Base-by-base conservation (phyloP, 2,113 vertebrate species). In the Atractosteus spatula region DNA sequence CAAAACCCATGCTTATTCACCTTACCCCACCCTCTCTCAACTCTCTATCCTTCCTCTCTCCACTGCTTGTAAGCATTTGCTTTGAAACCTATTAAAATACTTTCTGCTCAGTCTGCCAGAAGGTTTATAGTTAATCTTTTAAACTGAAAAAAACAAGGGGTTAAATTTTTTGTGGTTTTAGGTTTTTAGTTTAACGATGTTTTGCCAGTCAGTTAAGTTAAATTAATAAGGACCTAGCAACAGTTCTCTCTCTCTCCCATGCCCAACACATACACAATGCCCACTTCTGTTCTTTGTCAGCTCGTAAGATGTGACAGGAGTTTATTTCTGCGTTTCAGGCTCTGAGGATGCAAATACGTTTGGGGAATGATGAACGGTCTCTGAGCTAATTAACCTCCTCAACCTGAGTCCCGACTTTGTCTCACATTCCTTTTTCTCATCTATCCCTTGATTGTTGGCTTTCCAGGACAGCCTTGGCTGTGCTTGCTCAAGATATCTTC, bases 41-140 rank as follows among this genome's bases (percentile, higher is more conserved):
- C 65, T 41, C 55, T 59, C 17, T 12, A 45, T 29, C 1, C 59
- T 42, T 55, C 57, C 51, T 42, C 16, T 41, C 62, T 62, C 3
- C 29, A n/a, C 44, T 64, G 44, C 47, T 14, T 16, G 4, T 62
- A 12, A 16, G 61, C 43, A 71, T 54, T 55, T 72, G 43, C 70
- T 62, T 59, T 43, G 61, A 16, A 44, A 14, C 64, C 68, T 29
- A 74, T 64, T 69, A 64, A 55, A 47, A 62, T 55, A 68, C 54
- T 62, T 42, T 17, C 72, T 56, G n/a, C 16, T 57, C 42, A 10
- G 11, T 61, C 68, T 68, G 59, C 65, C 55, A 17, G 42, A 29
- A 44, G 8, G 59, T 63, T 17, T 16, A 59, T 44, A 73, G 66
- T 47, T 55, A 41, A 51, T 57, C 59, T 73, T 55, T 41, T 59